These are phyloP conservation scores for Oophaga pumilio DNA, from an alignment of 2,113 vertebrate species.

Conservation along the genomic window DNA sequence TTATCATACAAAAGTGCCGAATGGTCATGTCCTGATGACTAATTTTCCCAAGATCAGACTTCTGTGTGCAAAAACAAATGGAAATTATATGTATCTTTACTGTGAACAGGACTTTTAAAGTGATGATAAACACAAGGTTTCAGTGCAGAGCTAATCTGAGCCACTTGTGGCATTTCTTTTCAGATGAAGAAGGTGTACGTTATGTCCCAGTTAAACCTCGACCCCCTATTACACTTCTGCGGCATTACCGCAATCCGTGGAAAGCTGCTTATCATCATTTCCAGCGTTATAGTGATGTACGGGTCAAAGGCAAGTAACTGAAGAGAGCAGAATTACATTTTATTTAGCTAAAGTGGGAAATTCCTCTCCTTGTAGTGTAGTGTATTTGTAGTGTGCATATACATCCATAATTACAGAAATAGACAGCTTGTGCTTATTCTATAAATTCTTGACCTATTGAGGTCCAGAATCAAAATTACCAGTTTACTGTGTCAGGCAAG, in stretches of 20 bases:
- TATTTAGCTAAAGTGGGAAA: no score
- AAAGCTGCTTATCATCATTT: conserved; percentile 99
- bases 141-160: background rate
- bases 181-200: conserved; percentile 97
- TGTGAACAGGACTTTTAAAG: background rate
- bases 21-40: background rate
- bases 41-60: background rate
- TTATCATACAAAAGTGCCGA: background rate
- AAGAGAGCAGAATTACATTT: background rate
- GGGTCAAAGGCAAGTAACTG: conserved; percentile 87
- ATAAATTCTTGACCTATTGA: background rate
- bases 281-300: conserved; percentile 94
- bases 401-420: background rate
- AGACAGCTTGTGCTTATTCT: background rate
- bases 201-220: conserved; percentile 90
- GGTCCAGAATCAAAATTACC: background rate
- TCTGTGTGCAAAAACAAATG: no score
- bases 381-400: background rate
- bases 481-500: background rate
- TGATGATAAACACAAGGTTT: background rate
- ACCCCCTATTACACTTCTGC: conserved; percentile 90
- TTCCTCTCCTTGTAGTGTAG: no score
- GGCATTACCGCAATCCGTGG: conserved; percentile 97
- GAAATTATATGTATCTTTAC: no score
- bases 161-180: background rate